Base-by-base conservation (phyloP, 2,113 vertebrate genomes). In the Ranitomeya variabilis region DNA sequence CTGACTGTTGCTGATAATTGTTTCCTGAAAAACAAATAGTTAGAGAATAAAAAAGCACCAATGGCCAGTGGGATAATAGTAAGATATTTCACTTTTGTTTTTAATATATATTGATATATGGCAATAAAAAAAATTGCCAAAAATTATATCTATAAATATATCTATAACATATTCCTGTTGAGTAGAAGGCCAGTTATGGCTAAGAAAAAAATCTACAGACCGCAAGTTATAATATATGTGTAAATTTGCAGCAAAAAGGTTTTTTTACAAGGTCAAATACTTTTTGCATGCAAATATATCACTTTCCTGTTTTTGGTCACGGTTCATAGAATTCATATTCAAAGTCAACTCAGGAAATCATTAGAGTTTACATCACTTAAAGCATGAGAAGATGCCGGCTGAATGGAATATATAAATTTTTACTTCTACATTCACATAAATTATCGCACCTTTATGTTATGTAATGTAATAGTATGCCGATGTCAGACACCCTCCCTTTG, bases 251-350 rank as follows among this genome's bases (percentile, higher is more conserved):
- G 69, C 21, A 78, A 73, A 74, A 78, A 52, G 26, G 19, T 78
- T 64, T 86, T 86, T 57, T 87, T 18, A 6, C 85, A 87, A 87
- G 74, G 85, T 87, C 85, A 87, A 87, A 60, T 80, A 66, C 66
- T 64, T 13, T 18, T 79, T 15, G 21, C 37, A 79, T 87, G 59
- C 85, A 80, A 87, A 87, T 87, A 8, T 87, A 60, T 79, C 76
- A 11, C 85, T 76, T 78, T 86, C 73, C 76, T 80, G 85, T 80
- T 37, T 54, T 54, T 67, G 76, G 74, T 54, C 74, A 78, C 54
- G 85, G 71, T 26, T 16, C 76, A 62, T 31, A 23, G 54, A 51
- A 77, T 87, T 66, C 5, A 62, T 86, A 79, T 79, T 64, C 60
- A 66, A 83, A 67, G 57, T 10, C 62, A 78, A 51, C 16, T 62